Conservation (phyloP, 2,797 vertebrate species). For the Falco peregrinus region DNA sequence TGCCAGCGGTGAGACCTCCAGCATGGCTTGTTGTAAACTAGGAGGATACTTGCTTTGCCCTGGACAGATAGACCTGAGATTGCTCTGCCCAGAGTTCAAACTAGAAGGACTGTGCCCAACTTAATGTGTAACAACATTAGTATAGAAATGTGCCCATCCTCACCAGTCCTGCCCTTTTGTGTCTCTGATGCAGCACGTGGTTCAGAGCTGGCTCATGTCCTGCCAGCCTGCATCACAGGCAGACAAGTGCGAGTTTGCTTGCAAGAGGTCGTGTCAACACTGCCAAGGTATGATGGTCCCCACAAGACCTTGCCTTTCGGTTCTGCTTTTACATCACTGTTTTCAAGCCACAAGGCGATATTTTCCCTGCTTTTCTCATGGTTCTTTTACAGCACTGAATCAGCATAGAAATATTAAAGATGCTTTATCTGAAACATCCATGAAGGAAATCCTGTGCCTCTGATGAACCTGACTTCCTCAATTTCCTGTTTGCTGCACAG, state of each 20-base stretch:
- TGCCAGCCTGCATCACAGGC: background rate
- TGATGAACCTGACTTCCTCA: conserved; percentile 80
- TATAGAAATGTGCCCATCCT: background rate
- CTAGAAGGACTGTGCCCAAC: background rate
- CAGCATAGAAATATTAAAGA: conserved; percentile 53
- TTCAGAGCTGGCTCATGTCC: background rate
- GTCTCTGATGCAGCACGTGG: background rate
- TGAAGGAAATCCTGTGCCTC: conserved; percentile 75
- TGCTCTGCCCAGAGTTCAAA: background rate
- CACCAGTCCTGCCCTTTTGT: background rate
- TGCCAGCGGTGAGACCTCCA: background rate
- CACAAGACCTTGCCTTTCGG: background rate
- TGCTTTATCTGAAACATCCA: conserved; percentile 74
- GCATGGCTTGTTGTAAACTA: background rate
- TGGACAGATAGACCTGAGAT: background rate
- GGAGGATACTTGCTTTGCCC: background rate
- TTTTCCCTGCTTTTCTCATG: background rate
- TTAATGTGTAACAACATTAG: background rate
- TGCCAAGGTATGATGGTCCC: background rate
- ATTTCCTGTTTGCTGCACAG: conserved; percentile 81
- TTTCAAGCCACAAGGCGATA: background rate
- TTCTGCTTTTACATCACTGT: background rate
- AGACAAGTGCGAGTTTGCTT: background rate
- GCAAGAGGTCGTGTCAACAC: background rate
- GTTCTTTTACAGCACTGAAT: conserved; percentile 21